Evolutionary conservation across 1,140 invertebrate genomes (phyloP), one percentile per base, ranked within the genome.

Genomic region (Saxidomus purpurata): DNA sequence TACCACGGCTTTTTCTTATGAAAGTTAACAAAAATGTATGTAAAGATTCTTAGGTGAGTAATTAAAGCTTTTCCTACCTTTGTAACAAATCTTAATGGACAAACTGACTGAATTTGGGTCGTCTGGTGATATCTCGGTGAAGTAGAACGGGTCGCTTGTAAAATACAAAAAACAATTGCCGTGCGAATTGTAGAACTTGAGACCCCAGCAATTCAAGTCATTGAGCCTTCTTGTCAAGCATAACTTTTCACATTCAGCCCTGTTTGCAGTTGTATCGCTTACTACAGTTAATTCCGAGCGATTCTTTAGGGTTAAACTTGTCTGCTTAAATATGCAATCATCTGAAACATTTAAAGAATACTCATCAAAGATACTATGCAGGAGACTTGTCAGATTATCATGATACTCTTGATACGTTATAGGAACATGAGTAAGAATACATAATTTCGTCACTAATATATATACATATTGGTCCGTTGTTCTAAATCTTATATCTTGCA

Each of bases 161-260:
- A 59, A 80, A 55, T 80, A 80, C 34, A 80, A 80, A 19, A 59
- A 3, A 36, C 77, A 80, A 28, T 80, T 80, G 34, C 59, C 31
- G n/a, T n/a, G n/a, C n/a, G n/a, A n/a, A n/a, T n/a, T 31, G 19
- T 22, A 8, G 17, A 8, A 0, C 6, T 0, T 55, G 25, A 80
- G 52, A 80, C 43, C 77, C 77, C 77, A 80, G 28, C 77, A 80
- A 22, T 80, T 80, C 0, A 9, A 9, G 22, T 47, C 59, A 40
- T 80, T 80, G 8, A 28, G 8, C 15, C 55, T 80, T 31, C 13
- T 49, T 9, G 11, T 11, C n/a, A 80, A 31, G 31, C 77, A 80
- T 34, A 59, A 34, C 25, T 15, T 22, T 36, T 49, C 28, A 34
- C 77, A 80, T 36, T 1, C n/a, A 59, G 77, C 22, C 25, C 55